Conservation (phyloP, 2,888 invertebrate genomes). For the Acrobasis repandana region DNA sequence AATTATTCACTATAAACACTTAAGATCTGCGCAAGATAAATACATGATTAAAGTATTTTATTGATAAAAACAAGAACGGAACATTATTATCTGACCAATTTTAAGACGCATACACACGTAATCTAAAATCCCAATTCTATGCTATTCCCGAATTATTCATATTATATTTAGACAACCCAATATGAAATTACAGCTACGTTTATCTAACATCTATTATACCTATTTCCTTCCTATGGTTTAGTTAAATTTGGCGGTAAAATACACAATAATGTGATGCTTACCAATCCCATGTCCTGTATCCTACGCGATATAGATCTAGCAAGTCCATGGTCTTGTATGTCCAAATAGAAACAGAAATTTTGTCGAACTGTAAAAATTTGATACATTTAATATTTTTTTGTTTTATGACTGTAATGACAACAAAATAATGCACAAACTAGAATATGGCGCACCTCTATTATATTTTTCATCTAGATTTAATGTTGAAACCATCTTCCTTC, state of each 20-base stretch:
- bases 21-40: not conserved
- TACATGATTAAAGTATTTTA: too few relatives aligned
- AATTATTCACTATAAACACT: not conserved
- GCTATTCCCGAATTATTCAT: conserved; percentile 39
- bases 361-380: conserved; percentile 74
- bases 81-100: conserved; percentile 55
- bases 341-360: conserved; percentile 89
- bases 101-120: conserved; percentile 32
- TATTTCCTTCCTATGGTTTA: not conserved
- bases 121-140: conserved; percentile 28
- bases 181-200: conserved; percentile 39
- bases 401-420: not conserved
- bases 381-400: conserved; percentile 24
- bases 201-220: conserved; percentile 26
- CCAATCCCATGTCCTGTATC: conserved; percentile 88
- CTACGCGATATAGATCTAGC: conserved; percentile 86
- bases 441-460: conserved; percentile 65
- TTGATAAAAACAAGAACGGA: conserved; percentile 40
- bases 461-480: conserved; percentile 75
- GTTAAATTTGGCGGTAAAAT: conserved; percentile 60
- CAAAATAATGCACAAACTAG: conserved; percentile 18
- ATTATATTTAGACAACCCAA: conserved; percentile 51
- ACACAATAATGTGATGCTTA: conserved; percentile 65
- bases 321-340: conserved; percentile 87
- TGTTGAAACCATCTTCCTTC: conserved; percentile 72